A percentile compares a stretch with the other conserved stretches of the same genome.
phyloP scores from a whole-genome alignment of 2,113 vertebrate species.

The Elachura formosa region DNA sequence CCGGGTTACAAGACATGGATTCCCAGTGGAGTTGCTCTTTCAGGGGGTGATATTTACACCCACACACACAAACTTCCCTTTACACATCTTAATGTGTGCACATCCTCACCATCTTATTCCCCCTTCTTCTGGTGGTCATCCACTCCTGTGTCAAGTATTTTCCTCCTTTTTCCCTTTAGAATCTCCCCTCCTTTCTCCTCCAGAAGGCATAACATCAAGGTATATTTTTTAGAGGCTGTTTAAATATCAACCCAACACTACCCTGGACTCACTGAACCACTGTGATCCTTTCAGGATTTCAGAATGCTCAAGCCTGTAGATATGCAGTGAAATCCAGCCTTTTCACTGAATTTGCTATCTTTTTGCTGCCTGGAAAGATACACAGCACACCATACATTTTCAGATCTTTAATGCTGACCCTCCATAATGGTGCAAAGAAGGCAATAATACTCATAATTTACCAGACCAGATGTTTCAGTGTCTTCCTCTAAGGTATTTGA shows the following conservation, averaged over 20 bases:
- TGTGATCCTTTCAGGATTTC: neutral
- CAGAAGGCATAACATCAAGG: neutral
- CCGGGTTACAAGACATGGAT: neutral
- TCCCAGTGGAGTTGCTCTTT: neutral
- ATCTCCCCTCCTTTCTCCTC: neutral
- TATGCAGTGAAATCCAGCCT: neutral
- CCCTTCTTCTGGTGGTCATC: neutral
- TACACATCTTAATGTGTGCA: accelerated
- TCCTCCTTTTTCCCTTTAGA: neutral
- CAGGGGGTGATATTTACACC: neutral
- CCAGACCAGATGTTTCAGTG: neutral
- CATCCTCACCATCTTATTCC: neutral
- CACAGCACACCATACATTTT: neutral
- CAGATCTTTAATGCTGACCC: neutral
- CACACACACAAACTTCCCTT: neutral
- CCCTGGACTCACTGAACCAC: neutral
- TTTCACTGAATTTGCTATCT: neutral
- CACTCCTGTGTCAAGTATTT: neutral
- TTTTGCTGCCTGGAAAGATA: neutral
- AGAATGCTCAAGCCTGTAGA: neutral
- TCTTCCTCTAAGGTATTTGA: neutral
- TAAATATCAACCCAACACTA: neutral
- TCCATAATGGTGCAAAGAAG: neutral
- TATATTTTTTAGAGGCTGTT: neutral
- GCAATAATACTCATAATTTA: neutral